Evolutionary conservation across 1,140 invertebrate genomes (phyloP), one percentile per base, ranked within the genome.

Genomic region (Brachionus asplanchnoidis): DNA sequence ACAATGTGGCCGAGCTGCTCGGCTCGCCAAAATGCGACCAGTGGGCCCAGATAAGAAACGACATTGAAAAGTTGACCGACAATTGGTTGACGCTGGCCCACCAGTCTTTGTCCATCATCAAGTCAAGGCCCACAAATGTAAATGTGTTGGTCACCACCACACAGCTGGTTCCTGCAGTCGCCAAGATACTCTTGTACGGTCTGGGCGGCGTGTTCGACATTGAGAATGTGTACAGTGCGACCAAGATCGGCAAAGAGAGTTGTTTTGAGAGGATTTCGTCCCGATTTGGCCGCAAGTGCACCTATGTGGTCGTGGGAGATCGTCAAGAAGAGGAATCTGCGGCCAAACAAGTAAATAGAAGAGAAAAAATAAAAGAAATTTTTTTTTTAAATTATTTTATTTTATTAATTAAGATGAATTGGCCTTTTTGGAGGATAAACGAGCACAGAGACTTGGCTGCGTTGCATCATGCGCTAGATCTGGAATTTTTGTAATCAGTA

Each of bases 191-290:
- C 23, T 91, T 98, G 0, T 97, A 96, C 88, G 95, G 95, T 0
- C 92, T 99, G 14, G 96, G 95, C 3, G 94, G 94, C 44, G 93
- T 97, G 60, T 98, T 98, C 89, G 94, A 95, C 44, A 95, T 98
- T 85, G 96, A 98, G 88, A 98, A 99, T 89, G 95, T 98, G 87
- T 99, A 98, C 91, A 97, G 95, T 78, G 95, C 96, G 7, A 95
- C 95, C n/a, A 98, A 98, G 93, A 97, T 96, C 88, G 95, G 95
- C 65, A 96, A 97, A 92, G 95, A 97, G 88, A 95, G 93, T 85
- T 95, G 95, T 89, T 97, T 97, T 88, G 94, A 96, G 86, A 92
- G 95, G 86, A 94, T 96, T 85, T 90, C 91, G 46, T 94, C 96
- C n/a, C 92, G 95, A 86, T 99, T 97, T 90, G 97, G 96, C 11